Conservation (phyloP, 2,888 invertebrate species). For the Tryphoninae sp. region DNA sequence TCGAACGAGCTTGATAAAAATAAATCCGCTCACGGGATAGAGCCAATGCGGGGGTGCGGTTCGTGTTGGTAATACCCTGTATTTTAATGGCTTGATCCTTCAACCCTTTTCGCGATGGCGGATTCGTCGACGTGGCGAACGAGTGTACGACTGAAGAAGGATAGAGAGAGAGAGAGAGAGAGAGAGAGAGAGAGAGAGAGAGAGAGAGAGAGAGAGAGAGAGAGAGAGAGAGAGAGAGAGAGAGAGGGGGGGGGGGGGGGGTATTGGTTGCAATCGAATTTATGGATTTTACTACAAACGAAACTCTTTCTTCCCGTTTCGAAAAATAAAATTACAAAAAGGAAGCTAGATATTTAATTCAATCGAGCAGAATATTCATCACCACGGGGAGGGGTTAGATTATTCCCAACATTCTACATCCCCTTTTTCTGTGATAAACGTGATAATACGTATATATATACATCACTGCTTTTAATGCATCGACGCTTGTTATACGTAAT, state of each 20-base stretch:
- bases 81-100: slow-evolving; percentile 68
- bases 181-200: too few relatives aligned
- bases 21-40: slow-evolving; percentile 31
- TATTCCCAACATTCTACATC: slow-evolving; percentile 35
- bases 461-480: neutral
- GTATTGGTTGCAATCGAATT: slow-evolving; percentile 69
- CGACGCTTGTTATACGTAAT: neutral
- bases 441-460: too few relatives aligned
- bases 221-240: slow-evolving; percentile 15
- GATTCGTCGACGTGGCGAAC: neutral
- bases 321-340: neutral
- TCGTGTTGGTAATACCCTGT: slow-evolving; percentile 64
- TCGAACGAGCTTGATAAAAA: slow-evolving; percentile 11
- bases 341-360: slow-evolving; percentile 66
- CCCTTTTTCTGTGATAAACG: too few relatives aligned
- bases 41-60: slow-evolving; percentile 50
- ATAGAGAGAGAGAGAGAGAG: neutral
- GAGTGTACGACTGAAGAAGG: neutral
- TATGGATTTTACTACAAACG: slow-evolving; percentile 65
- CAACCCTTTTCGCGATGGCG: slow-evolving; percentile 15
- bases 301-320: slow-evolving; percentile 46
- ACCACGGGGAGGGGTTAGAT: slow-evolving; percentile 59
- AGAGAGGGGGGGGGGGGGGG: too few relatives aligned
- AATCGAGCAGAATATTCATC: slow-evolving; percentile 68
- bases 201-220: neutral